Base-by-base conservation (phyloP, 2,113 vertebrate species). In the Gracilinanus agilis region DNA sequence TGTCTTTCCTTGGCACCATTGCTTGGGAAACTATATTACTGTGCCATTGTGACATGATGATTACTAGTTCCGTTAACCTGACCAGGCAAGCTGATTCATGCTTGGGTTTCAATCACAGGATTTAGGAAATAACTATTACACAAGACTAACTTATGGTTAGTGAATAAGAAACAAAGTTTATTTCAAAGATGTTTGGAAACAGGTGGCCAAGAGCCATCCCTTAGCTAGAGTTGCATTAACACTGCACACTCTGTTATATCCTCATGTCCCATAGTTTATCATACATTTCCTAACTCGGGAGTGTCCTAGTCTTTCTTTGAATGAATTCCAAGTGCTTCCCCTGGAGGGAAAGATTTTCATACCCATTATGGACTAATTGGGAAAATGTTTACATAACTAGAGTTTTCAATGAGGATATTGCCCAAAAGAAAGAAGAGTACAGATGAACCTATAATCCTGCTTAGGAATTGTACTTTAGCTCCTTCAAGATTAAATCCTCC, bases 1-100 rank as follows among this genome's bases (percentile, higher is more conserved):
- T 61, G 92, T 95, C 91, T 93, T 96, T 91, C 96, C 95, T 97
- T 96, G 94, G 92, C 92, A 95, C 67, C 96, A 97, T 98, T 95
- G 94, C 92, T 13, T 49, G 93, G 44, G 90, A 88, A 91, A 94
- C 54, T 88, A n/a, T 89, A 93, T 95, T 96, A 95, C 96, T 93
- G 53, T 96, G 91, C n/a, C 44, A 44, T 49, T 89, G 24, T 89
- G 88, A 89, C 88, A 44, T 89, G 44, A 67, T 67, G 58, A 34
- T 67, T 67, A 67, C 58, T n/a, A 89, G n/a, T 89, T 89, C 40
- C 25, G 34, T 67, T 67, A 67, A 29, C 11, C 9, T 29, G 27
- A 67, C 58, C 27, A 67, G 58, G 11, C 27, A 34, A 67, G 27
- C 58, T 67, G 58, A 67, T 67, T 27, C 58, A 67, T 67, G 58